Conservation (phyloP, 2,113 vertebrate species). For the Platysternon megacephalum region DNA sequence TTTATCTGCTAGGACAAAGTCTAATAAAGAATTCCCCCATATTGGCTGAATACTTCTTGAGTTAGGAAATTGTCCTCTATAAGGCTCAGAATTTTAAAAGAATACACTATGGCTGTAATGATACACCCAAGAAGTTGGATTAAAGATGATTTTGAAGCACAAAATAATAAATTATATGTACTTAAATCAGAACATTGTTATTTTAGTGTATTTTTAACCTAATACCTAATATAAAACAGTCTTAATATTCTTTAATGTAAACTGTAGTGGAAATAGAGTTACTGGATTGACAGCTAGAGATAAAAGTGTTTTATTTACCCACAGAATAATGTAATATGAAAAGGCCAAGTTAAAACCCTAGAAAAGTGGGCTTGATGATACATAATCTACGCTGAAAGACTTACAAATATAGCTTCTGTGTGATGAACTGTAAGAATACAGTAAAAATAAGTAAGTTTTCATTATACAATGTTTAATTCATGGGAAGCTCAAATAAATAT, state of each 20-base stretch:
- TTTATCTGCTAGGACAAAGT: background rate
- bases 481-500: slow-evolving; percentile 2
- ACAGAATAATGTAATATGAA: background rate
- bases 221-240: background rate
- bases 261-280: background rate
- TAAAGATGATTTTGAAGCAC: background rate
- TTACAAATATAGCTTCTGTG: background rate
- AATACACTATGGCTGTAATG: background rate
- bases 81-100: background rate
- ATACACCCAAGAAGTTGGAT: background rate
- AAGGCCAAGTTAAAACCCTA: background rate
- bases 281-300: background rate
- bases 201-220: background rate
- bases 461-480: slow-evolving; percentile 35
- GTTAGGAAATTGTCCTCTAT: background rate
- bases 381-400: background rate
- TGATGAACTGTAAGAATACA: background rate
- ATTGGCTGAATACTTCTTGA: background rate
- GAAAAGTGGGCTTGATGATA: background rate
- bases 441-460: background rate
- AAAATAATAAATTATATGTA: background rate
- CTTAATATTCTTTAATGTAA: background rate
- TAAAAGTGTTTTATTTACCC: background rate
- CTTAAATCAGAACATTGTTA: background rate
- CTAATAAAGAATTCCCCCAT: no score